Conservation (phyloP, 2,888 invertebrate genomes). For the Agonum fuliginosum region DNA sequence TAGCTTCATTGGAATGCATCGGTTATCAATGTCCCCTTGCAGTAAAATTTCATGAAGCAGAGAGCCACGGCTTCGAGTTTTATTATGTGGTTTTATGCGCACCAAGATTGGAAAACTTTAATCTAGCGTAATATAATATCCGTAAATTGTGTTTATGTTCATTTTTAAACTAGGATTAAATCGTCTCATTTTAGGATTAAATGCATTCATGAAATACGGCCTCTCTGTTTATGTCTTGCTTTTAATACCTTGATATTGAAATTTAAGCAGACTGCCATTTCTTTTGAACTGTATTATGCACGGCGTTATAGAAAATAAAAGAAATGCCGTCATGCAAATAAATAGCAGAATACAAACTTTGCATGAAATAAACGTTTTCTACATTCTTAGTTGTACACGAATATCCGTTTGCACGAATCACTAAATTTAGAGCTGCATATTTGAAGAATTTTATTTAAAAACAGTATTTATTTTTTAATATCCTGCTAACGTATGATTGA, state of each 20-base stretch:
- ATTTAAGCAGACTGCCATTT: background rate
- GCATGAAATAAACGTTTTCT: background rate
- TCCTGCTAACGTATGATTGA: too few species aligned
- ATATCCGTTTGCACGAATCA: background rate
- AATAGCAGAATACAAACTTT: background rate
- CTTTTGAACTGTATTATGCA: constrained; percentile 2
- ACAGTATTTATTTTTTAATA: background rate
- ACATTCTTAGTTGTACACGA: background rate
- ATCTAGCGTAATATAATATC: constrained; percentile 52
- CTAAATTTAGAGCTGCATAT: background rate
- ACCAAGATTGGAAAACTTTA: constrained; percentile 53
- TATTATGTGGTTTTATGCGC: constrained; percentile 48
- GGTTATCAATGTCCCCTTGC: background rate
- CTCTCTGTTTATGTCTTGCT: background rate
- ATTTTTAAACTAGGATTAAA: constrained; percentile 43
- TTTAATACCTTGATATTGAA: constrained; percentile 28
- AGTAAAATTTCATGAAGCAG: constrained; percentile 39
- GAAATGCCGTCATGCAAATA: constrained; percentile 21
- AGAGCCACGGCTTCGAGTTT: constrained; percentile 4
- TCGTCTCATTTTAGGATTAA: constrained; percentile 1
- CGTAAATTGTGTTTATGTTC: constrained; percentile 51
- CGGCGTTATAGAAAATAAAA: constrained; percentile 17
- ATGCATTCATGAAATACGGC: background rate
- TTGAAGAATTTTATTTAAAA: background rate
- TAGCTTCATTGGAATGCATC: background rate